Conservation (phyloP, 2,113 vertebrate species). For the Tympanuchus pallidicinctus region DNA sequence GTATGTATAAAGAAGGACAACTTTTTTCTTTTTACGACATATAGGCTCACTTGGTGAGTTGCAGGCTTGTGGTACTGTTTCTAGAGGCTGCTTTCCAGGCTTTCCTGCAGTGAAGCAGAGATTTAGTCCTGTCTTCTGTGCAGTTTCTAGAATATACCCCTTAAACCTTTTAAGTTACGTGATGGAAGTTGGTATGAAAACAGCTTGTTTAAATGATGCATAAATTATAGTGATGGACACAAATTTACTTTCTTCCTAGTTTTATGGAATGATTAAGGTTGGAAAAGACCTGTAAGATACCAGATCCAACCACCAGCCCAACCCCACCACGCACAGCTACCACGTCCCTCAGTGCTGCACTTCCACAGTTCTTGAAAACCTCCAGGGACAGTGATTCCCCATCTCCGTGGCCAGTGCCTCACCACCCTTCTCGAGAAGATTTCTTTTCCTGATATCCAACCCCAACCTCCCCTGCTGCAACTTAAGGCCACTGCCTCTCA, state of each 20-base stretch:
- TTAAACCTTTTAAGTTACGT: neutral
- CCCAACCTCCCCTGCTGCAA: too few species aligned
- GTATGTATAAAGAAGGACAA: conserved; percentile 10
- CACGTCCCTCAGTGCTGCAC: too few species aligned
- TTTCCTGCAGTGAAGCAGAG: neutral
- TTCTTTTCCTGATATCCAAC: too few species aligned
- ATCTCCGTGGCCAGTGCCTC: too few species aligned
- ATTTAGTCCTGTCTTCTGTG: neutral
- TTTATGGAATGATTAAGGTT: neutral
- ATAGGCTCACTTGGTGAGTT: neutral
- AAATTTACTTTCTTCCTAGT: neutral
- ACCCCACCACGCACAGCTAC: too few species aligned
- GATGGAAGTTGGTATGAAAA: neutral
- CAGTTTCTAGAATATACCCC: neutral
- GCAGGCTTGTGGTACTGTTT: neutral
- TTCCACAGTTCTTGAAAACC: too few species aligned
- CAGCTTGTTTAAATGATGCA: neutral
- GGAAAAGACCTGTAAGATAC: too few species aligned
- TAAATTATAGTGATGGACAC: neutral
- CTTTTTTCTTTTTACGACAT: conserved; percentile 15
- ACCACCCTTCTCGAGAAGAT: too few species aligned
- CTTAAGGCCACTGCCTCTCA: too few species aligned
- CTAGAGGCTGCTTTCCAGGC: conserved; percentile 46
- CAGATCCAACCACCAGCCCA: too few species aligned
- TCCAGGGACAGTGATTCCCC: too few species aligned